Evolutionary conservation across 2,113 vertebrate genomes (phyloP), one percentile per base, ranked within the genome.

Genomic region (Microcebus ravelobensis): DNA sequence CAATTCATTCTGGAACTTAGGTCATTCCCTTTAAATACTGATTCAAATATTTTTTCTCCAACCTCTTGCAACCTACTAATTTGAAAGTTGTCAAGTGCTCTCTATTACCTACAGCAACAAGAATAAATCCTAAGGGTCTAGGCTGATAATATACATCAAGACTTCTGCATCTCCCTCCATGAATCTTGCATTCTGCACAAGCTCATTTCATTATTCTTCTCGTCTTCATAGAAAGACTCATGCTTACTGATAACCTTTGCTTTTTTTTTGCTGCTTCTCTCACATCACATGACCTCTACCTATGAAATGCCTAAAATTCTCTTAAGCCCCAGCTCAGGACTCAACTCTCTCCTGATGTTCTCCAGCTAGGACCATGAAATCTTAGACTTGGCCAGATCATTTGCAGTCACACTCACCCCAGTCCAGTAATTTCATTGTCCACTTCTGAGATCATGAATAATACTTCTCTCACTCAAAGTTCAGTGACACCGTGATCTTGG

Each of bases 1-100:
- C 27, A 70, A 7, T 90, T 92, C 45, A 93, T 59, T 68, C 42
- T 23, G 7, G 14, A 67, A 85, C 39, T 91, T 52, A 29, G 29
- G 15, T 86, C 52, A 94, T n/a, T 15, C 15, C 5, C n/a, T 20
- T 95, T 85, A 86, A 65, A 77, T 71, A 89, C 23, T 52, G 48
- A 39, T 52, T 48, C 29, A 80, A 68, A 23, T 88, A 45, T 70
- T 42, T 55, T 50, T 83, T 39, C 15, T 71, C 48, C 31, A 77
- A 10, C 20, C 36, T 92, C 80, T 76, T 31, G 14, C 3, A n/a
- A 59, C 15, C 34, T 80, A 65, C 15, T 96, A 29, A 84, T 76
- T 80, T 9, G 10, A 90, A 89, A 76, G 21, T 68, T 67, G 18
- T 31, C 92, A 18, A 63, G 10, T 5, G 1, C 31, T 63, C 39